Evolutionary conservation across 2,888 invertebrate species (phyloP).

Genomic region (Papilio elwesi): DNA sequence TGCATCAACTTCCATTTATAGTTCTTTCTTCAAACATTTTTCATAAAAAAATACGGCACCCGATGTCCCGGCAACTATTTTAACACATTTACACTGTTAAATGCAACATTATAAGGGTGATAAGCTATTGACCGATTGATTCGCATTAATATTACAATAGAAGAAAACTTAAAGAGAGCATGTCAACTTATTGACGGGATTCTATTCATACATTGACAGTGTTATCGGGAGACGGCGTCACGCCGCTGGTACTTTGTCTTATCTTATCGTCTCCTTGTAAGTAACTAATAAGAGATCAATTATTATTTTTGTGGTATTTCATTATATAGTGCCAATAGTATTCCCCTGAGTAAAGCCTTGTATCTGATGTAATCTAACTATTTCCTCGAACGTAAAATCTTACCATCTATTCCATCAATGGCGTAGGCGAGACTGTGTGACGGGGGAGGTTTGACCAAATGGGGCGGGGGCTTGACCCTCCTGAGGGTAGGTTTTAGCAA

Average conservation of each 20-base stretch:
- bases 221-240: conserved; percentile 71
- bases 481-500: too few species aligned
- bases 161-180: conserved; percentile 46
- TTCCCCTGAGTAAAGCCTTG: not conserved
- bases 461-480: too few species aligned
- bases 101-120: conserved; percentile 1
- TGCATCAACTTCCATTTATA: conserved; percentile 72
- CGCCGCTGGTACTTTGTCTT: conserved; percentile 70
- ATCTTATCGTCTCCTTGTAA: conserved; percentile 73
- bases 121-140: conserved; percentile 2
- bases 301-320: conserved; percentile 49
- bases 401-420: too few species aligned
- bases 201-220: conserved; percentile 63
- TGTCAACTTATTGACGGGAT: conserved; percentile 74
- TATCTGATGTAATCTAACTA: not conserved
- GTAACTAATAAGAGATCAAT: conserved; percentile 56
- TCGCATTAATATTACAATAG: conserved; percentile 26
- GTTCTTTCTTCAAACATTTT: conserved; percentile 48
- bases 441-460: too few species aligned
- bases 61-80: not conserved
- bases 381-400: too few species aligned
- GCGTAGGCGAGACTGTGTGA: too few species aligned
- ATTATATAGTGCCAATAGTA: not conserved
- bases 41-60: conserved; percentile 35
- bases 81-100: conserved; percentile 18